Conservation (phyloP, 1,140 invertebrate genomes). For the Neodiprion pinetum region DNA sequence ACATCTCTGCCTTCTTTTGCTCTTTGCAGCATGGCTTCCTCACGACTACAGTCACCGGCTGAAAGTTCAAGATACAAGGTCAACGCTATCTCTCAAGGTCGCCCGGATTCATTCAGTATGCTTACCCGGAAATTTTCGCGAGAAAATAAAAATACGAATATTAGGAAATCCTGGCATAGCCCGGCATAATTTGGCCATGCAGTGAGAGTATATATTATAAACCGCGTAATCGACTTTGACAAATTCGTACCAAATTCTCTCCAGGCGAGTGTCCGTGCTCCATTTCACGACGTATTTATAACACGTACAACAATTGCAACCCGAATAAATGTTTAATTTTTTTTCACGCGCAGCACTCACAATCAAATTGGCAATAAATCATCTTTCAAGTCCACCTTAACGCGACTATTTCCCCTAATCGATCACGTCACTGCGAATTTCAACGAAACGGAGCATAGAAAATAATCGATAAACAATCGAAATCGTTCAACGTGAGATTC, state of each 20-base stretch:
- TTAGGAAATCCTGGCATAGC: no score
- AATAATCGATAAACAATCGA: background rate
- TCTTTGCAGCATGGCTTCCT: slow-evolving; percentile 38
- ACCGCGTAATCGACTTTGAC: background rate
- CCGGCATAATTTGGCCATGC: no score
- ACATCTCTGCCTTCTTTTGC: slow-evolving; percentile 34
- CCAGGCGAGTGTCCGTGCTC: slow-evolving; percentile 36
- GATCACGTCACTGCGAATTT: background rate
- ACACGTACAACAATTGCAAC: background rate
- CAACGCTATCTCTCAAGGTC: background rate
- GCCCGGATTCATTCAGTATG: no score
- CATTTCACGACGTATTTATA: slow-evolving; percentile 23
- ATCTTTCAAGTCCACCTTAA: no score
- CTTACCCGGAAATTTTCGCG: no score
- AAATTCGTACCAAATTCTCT: slow-evolving; percentile 36
- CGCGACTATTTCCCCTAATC: no score
- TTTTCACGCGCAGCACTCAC: no score
- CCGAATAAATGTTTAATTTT: background rate
- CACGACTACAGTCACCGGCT: slow-evolving; percentile 39
- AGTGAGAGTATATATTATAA: no score
- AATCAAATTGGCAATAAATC: no score
- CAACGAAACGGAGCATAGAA: background rate
- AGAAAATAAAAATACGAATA: no score
- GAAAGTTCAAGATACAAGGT: slow-evolving; percentile 20
- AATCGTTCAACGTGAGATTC: no score